phyloP scores from a whole-genome alignment of 2,113 vertebrate genomes.

The Stegostoma tigrinum region DNA sequence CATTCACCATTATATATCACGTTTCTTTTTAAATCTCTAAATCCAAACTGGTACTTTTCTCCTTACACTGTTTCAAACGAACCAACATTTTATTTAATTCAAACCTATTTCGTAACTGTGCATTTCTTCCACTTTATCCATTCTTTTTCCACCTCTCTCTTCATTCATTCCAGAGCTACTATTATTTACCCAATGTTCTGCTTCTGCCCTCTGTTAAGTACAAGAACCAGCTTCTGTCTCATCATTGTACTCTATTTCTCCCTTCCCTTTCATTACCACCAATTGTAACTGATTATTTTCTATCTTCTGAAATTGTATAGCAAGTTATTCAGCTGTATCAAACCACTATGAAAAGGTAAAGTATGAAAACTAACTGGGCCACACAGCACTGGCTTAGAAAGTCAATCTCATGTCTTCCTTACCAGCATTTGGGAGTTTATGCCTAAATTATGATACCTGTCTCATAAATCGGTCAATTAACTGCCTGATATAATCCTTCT shows the following conservation, averaged over 20 bases:
- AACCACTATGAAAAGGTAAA: no score
- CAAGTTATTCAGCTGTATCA: background rate
- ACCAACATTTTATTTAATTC: background rate
- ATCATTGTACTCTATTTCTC: background rate
- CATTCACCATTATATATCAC: background rate
- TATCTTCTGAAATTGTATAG: background rate
- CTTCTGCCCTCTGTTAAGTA: background rate
- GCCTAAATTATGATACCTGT: background rate
- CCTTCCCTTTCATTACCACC: background rate
- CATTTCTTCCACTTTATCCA: background rate
- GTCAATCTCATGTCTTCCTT: background rate
- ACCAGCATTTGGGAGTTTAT: background rate
- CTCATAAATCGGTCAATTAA: background rate
- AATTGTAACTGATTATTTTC: background rate
- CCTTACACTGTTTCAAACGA: background rate
- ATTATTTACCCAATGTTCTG: background rate
- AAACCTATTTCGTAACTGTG: background rate
- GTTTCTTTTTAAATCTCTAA: background rate
- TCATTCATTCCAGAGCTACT: background rate
- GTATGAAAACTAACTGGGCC: no score
- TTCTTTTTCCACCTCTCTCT: background rate
- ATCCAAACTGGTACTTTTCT: background rate
- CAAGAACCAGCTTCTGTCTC: background rate
- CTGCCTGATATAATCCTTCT: background rate
- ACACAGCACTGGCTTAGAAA: background rate